Percentiles rank a stretch among this genome's conserved stretches.
phyloP scores from a whole-genome alignment of 2,113 vertebrate genomes.

The Thamnophis sirtalis region DNA sequence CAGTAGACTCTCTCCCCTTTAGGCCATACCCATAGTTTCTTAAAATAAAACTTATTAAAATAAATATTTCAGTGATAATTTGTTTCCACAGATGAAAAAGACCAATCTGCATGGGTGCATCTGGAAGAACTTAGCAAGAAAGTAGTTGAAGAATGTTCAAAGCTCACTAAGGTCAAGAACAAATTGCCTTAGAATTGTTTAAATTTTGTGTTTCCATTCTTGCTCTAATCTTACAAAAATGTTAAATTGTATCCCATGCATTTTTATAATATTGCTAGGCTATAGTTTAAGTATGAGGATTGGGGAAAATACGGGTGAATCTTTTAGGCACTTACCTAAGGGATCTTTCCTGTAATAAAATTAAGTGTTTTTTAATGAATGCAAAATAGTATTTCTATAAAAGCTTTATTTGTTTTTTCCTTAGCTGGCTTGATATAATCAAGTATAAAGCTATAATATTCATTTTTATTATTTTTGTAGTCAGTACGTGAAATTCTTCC shows the following conservation, averaged over 20 bases:
- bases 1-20: neutral
- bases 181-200: slow-evolving; percentile 4
- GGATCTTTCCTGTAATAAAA: neutral
- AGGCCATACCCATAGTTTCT: neutral
- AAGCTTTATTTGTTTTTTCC: slow-evolving; percentile 14
- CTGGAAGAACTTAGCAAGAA: slow-evolving; percentile 71
- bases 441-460: slow-evolving; percentile 17
- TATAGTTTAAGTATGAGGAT: neutral
- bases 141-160: slow-evolving; percentile 77
- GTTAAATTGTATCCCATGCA: slow-evolving; percentile 13
- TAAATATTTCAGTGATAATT: slow-evolving; percentile 24
- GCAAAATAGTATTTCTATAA: neutral
- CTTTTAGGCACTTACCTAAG: neutral
- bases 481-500: slow-evolving; percentile 62
- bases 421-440: slow-evolving; percentile 23
- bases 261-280: neutral
- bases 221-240: neutral
- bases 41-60: neutral
- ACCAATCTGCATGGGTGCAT: slow-evolving; percentile 65
- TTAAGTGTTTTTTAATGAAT: neutral
- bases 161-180: slow-evolving; percentile 67
- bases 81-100: slow-evolving; percentile 59
- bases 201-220: neutral
- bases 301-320: neutral
- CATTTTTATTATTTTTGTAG: slow-evolving; percentile 58